Base-by-base conservation (phyloP, 2,113 vertebrate species). In the Neodon shergylaensis region DNA sequence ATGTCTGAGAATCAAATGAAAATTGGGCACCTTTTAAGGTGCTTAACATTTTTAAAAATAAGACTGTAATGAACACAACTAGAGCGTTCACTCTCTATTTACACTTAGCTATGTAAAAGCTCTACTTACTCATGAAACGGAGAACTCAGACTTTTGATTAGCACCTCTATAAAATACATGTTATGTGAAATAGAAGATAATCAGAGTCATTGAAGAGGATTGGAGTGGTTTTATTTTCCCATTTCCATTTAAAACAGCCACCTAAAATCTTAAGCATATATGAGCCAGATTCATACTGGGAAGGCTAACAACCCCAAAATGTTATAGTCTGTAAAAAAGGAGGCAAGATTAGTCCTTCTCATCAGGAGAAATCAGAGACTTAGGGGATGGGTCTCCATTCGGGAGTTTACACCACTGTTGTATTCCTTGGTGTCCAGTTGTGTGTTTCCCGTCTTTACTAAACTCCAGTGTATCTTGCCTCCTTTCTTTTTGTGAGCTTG, bases 401-500 rank as follows among this genome's bases (percentile, higher is more conserved):
- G 94, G 49, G 47, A 42, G 94, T 89, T 70, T 92, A 85, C 72
- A 73, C 28, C 84, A 76, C 65, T 33, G 16, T 58, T 47, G 17
- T 77, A 21, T 91, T 66, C 49, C 33, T 36, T 88, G 68, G 28
- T 96, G 68, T 94, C 65, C 17, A 79, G 49, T 84, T 95, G 47
- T 92, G 72, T 61, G 24, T 94, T 92, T 97, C 47, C 91, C 88
- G 91, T 44, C 49, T 54, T 96, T 92, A 77, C 89, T 92, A 95
- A 96, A 24, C 19, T 58, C 58, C 58, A 58, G 58, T 58, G 19
- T 58, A 58, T 58, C 58, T 58, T 3, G 95, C 76, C 93, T 92
- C 17, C 2, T 96, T 96, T 95, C 92, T 95, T 96, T 84, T 95
- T 93, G 73, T 82, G 96, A 98, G 95, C 42, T 68, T 96, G 36